Evolutionary conservation across 2,888 invertebrate genomes (phyloP).

Genomic region (Drosophila anomelani): DNA sequence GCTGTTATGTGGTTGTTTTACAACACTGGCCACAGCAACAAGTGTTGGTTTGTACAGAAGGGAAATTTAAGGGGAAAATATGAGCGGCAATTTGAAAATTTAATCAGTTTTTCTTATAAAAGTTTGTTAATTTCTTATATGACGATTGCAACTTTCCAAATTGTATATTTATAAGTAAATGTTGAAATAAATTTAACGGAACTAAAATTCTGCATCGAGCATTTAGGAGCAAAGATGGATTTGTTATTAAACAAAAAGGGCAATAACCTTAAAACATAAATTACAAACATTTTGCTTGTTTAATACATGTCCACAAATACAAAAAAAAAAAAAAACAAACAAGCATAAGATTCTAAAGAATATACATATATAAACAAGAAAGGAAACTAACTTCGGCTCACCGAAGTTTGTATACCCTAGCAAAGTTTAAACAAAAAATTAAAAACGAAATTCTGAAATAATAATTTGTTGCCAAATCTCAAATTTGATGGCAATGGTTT

Average conservation of each 20-base stretch:
- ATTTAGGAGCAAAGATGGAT: neutral
- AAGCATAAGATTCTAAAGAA: neutral
- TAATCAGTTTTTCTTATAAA: neutral
- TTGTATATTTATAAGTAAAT: neutral
- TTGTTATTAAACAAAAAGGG: neutral
- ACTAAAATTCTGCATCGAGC: too few species aligned
- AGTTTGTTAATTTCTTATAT: neutral
- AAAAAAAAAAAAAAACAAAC: neutral
- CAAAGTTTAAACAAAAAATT: too few species aligned
- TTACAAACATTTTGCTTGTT: neutral
- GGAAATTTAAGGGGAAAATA: neutral
- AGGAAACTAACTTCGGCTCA: too few species aligned
- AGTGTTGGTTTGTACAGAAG: slow-evolving; percentile 14
- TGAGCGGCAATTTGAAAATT: slow-evolving; percentile 2
- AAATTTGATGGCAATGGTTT: too few species aligned
- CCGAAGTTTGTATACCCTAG: too few species aligned
- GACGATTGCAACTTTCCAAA: too few species aligned
- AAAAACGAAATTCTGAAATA: too few species aligned
- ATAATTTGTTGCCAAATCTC: too few species aligned
- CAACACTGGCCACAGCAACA: slow-evolving; percentile 38
- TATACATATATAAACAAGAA: too few species aligned
- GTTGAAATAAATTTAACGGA: too few species aligned
- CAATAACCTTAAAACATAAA: neutral
- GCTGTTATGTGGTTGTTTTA: neutral
- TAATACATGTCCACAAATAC: neutral